phyloP scores from a whole-genome alignment of 2,888 invertebrate genomes.

The Pseudococcus longispinus region DNA sequence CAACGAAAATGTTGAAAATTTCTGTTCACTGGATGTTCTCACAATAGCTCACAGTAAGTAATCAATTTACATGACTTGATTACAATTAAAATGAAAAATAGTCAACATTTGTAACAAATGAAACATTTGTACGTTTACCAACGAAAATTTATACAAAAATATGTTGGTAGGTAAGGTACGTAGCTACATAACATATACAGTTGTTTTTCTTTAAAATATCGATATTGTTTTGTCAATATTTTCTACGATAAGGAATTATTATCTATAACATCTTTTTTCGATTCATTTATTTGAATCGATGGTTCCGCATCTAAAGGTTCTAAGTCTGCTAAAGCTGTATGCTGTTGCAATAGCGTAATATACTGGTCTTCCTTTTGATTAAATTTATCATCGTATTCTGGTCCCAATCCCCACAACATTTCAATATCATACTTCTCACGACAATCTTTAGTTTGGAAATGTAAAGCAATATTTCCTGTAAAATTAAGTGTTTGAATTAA shows the following conservation, averaged over 20 bases:
- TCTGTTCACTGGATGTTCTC: too few species aligned
- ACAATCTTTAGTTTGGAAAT: conserved; percentile 78
- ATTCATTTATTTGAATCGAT: neutral
- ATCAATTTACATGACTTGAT: too few species aligned
- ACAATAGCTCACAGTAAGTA: too few species aligned
- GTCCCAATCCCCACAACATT: conserved; percentile 87
- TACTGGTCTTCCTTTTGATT: conserved; percentile 48
- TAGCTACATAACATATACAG: too few species aligned
- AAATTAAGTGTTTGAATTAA: conserved; percentile 60
- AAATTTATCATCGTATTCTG: conserved; percentile 73
- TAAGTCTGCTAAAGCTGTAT: conserved; percentile 38
- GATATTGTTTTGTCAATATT: neutral
- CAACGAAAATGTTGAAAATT: too few species aligned
- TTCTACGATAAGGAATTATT: neutral
- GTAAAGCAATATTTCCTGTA: conserved; percentile 89
- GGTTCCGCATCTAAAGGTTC: neutral
- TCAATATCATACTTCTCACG: conserved; percentile 85
- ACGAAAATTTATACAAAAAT: too few species aligned
- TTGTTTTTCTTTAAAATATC: too few species aligned
- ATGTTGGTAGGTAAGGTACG: too few species aligned
- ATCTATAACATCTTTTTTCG: neutral
- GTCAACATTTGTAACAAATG: too few species aligned
- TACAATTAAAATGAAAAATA: too few species aligned
- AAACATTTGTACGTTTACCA: too few species aligned
- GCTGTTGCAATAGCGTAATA: conserved; percentile 44